Evolutionary conservation across 2,888 invertebrate species (phyloP), one percentile per base, ranked within the genome.

Genomic region (Drosophila aldrichi): DNA sequence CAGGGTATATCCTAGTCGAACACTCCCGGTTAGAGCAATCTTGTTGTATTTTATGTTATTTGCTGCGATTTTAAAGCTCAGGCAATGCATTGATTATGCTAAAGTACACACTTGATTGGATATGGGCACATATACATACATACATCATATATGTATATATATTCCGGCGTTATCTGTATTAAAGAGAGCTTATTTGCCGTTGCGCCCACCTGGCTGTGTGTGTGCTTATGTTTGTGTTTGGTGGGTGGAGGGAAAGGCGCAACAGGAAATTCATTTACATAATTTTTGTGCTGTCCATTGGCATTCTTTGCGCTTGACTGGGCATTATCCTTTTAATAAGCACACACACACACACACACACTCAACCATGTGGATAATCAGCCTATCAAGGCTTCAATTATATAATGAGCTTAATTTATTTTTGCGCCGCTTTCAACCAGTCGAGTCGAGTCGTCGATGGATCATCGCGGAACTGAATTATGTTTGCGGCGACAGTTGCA

Each of bases 351-450:
- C 25, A 57, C 22, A 40, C 54, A 32, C 16, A 34, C 25, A 65
- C 86, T 72, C 54, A 84, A 74, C 88, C 90, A 83, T 79, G 86
- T 89, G 84, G 88, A 84, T 86, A 86, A 86, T 88, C 83, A 86
- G 88, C 88, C 88, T 84, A 88, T 82, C 88, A 88, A 84, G 86
- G 82, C 87, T 87, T 87, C 89, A 88, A 87, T 87, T 87, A 88
- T 82, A 88, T 87, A 87, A 88, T 87, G 89, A 87, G 89, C 86
- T 87, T 87, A 88, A 87, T 87, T 88, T 88, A 87, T 87, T 77
- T 77, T 84, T 87, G 82, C 79, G 83, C 71, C 82, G 80, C 80
- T 82, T 82, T 86, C 67, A 40, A 44, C 57, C 49, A 63, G 38
- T 54, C 43, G 55, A 61, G 59, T 65, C 78, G 58, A 63, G 59